Conservation (phyloP, 2,113 vertebrate species). For the Empidonax traillii region DNA sequence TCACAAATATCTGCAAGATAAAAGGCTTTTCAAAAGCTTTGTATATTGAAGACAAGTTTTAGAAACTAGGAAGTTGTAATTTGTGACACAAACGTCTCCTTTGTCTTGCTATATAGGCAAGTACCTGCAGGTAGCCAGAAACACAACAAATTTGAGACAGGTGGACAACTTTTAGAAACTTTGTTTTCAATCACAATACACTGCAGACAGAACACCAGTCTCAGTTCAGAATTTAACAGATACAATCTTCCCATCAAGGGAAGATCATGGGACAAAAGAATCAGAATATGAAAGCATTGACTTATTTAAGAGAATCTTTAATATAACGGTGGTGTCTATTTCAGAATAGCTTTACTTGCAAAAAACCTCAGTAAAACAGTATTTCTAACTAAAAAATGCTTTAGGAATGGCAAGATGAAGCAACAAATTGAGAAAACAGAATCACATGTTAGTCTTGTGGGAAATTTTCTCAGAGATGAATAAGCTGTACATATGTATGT, state of each 20-base stretch:
- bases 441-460: neutral
- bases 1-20: conserved; percentile 17
- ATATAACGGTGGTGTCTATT: neutral
- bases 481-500: conserved; percentile 54
- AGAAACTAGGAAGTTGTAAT: neutral
- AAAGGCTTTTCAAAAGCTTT: conserved; percentile 22
- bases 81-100: neutral
- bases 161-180: neutral
- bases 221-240: neutral
- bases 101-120: neutral
- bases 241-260: neutral
- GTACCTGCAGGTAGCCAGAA: neutral
- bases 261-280: neutral
- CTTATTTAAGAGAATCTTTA: neutral
- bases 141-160: neutral
- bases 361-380: neutral
- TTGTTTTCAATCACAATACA: neutral
- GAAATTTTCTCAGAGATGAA: conserved; percentile 47
- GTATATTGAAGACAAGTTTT: neutral
- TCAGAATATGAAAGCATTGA: neutral
- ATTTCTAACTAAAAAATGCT: conserved; percentile 15
- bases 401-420: neutral
- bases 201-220: neutral
- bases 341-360: neutral
- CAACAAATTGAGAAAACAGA: conserved; percentile 22